Percentiles rank a stretch among this genome's conserved stretches.
phyloP scores from a whole-genome alignment of 2,113 vertebrate genomes.

The Eulemur macaco region DNA sequence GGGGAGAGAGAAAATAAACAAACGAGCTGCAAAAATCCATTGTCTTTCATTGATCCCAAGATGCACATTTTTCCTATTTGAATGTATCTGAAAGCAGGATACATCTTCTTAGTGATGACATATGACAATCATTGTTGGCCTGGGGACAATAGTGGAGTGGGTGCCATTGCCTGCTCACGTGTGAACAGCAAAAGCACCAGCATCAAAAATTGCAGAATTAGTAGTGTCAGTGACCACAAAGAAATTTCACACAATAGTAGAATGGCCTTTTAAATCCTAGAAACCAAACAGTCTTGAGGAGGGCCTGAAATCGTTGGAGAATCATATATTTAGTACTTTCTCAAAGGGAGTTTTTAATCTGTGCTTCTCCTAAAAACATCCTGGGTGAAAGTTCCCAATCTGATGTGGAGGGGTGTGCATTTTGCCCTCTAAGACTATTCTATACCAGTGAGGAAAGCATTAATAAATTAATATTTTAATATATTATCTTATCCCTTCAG shows the following conservation, averaged over 20 bases:
- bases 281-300: not conserved
- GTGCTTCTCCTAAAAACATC: not conserved
- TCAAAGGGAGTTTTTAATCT: not conserved
- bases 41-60: not conserved
- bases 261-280: not conserved
- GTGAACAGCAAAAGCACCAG: not conserved
- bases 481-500: not conserved
- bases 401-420: not conserved
- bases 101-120: not conserved
- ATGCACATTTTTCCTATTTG: not conserved
- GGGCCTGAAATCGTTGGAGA: fast-evolving
- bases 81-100: not conserved
- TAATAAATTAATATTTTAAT: not conserved
- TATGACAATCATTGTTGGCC: not conserved
- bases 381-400: not conserved
- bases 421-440: not conserved
- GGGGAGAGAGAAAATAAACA: not conserved
- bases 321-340: not conserved
- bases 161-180: not conserved
- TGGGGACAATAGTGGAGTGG: fast-evolving
- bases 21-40: not conserved
- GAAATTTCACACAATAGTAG: not conserved
- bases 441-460: not conserved
- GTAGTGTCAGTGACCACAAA: not conserved
- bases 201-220: not conserved